A percentile compares a stretch with the other conserved stretches of the same genome.
phyloP scores from a whole-genome alignment of 2,113 vertebrate species.

The Thermophis baileyi region DNA sequence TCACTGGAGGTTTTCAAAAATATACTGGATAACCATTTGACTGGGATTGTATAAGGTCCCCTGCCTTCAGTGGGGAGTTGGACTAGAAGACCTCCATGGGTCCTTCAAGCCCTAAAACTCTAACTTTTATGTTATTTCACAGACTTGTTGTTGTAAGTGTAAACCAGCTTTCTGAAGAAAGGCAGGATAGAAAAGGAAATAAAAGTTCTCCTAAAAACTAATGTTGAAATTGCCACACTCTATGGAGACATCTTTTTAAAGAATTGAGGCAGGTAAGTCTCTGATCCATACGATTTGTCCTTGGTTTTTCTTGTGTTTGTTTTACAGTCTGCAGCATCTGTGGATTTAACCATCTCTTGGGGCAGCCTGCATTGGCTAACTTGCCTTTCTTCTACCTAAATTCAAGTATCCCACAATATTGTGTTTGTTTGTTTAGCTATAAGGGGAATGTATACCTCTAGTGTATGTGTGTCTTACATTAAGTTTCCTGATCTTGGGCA shows the following conservation, averaged over 20 bases:
- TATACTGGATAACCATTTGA: not conserved
- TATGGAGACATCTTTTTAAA: not conserved
- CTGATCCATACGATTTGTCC: not conserved
- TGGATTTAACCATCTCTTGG: not conserved
- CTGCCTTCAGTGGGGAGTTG: not conserved
- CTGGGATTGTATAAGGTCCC: not conserved
- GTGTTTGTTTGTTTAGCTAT: not conserved
- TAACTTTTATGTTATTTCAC: not conserved
- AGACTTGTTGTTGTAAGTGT: not conserved
- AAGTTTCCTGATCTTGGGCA: not conserved
- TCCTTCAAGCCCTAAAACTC: not conserved
- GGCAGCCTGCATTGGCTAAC: not conserved
- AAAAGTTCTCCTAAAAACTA: not conserved
- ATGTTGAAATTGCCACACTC: not conserved
- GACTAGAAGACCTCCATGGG: not conserved
- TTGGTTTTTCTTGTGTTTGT: not conserved
- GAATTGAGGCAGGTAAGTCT: not conserved
- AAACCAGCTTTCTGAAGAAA: not conserved
- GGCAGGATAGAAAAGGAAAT: not conserved
- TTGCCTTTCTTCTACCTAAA: not conserved
- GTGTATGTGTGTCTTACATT: not conserved
- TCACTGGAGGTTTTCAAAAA: not conserved
- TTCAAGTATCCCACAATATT: not conserved
- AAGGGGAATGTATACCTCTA: not conserved
- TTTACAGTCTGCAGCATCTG: not conserved